A percentile compares a stretch with the other conserved stretches of the same genome.
Evolutionary conservation across 2,113 vertebrate genomes (phyloP).

Genomic region (Cepphus grylle): DNA sequence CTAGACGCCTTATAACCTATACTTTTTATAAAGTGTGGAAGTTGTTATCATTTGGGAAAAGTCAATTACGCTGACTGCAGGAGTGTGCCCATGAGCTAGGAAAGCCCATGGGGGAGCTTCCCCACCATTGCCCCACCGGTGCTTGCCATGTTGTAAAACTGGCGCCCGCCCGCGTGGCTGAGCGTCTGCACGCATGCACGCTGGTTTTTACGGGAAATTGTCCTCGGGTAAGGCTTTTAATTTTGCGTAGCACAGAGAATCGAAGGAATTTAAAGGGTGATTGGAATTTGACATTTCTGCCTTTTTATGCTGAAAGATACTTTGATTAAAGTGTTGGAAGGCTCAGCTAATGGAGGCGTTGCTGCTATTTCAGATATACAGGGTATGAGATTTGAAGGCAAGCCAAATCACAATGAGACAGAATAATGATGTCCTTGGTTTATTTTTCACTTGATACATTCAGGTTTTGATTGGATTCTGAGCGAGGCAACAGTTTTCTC

Average conservation of each 20-base stretch:
- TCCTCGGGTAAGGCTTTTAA: neutral
- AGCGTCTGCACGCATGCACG: rapidly evolving
- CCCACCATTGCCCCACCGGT: neutral
- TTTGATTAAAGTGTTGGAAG: slow-evolving; percentile 67
- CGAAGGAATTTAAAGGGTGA: slow-evolving; percentile 37
- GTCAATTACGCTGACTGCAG: neutral
- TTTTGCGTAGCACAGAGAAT: slow-evolving; percentile 16
- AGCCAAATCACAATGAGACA: slow-evolving; percentile 69
- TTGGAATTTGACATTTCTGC: slow-evolving; percentile 63
- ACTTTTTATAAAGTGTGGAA: neutral
- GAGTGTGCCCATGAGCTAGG: rapidly evolving
- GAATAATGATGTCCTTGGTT: slow-evolving; percentile 75
- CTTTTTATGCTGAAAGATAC: slow-evolving; percentile 64
- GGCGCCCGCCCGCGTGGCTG: rapidly evolving
- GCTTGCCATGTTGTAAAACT: neutral
- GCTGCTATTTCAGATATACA: slow-evolving; percentile 68
- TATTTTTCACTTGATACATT: slow-evolving; percentile 70
- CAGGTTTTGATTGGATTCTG: slow-evolving; percentile 71
- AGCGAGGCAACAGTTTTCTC: slow-evolving; percentile 62
- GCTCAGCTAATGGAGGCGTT: slow-evolving; percentile 59
- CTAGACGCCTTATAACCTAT: rapidly evolving
- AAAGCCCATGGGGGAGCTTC: rapidly evolving
- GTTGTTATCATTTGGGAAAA: neutral
- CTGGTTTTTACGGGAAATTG: neutral
- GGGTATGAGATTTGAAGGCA: slow-evolving; percentile 65